Base-by-base conservation (phyloP, 2,797 vertebrate genomes). In the Peromyscus attwateri region DNA sequence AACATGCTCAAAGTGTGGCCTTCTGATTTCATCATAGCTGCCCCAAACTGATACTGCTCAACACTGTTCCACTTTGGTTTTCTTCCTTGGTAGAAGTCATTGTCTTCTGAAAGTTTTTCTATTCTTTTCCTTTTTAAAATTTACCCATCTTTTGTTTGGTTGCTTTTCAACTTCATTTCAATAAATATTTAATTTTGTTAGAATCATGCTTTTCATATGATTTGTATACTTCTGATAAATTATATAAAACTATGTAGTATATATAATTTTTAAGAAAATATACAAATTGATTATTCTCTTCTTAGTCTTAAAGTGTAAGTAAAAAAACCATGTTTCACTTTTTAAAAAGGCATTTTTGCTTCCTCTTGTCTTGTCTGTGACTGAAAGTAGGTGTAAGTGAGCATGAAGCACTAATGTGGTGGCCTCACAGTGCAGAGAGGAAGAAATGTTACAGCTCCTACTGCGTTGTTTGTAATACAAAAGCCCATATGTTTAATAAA, bases 401-500 rank as follows among this genome's bases (percentile, higher is more conserved):
- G 76, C 34, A 1, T 3, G 70, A 62, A 49, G 62, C 66, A 89
- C 43, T 85, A 16, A 34, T 37, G 17, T n/a, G 4, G 16, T 83
- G 11, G 27, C 90, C 73, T 89, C 40, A 0, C 25, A 31, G 55
- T 40, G 29, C 87, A 66, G 46, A 77, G 52, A n/a, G 66, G 19
- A 96, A 80, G 70, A 81, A 57, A 29, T 64, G 37, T 91, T 70
- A 79, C 8, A 43, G 21, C 8, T 57, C 55, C 55, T 71, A 71
- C 7, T 37, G 1, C 0, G 0, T 89, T 89, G 92, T 83, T 68
- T 94, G 79, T 81, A 90, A 90, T 94, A 40, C 92, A 81, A 91
- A 75, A 62, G 3, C 43, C 19, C 52, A 8, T 73, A 17, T 55
- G 52, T 94, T 94, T 95, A 96, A 96, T 97, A 96, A 96, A 96